Evolutionary conservation across 2,888 invertebrate genomes (phyloP).

Genomic region (Lutraria lutraria): DNA sequence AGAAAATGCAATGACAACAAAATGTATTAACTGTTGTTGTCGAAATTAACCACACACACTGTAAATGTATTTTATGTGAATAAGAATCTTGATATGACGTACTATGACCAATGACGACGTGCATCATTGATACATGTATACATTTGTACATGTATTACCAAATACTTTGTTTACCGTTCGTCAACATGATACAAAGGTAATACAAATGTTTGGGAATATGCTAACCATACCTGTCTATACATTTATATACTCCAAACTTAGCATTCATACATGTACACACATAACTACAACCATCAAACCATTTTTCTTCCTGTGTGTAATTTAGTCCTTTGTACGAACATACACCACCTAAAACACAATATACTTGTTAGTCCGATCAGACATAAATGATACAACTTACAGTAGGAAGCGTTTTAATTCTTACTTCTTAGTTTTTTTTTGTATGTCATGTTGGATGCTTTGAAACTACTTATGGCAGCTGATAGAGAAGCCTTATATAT

Average conservation of each 20-base stretch:
- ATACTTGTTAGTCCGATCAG: background rate
- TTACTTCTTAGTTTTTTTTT: background rate
- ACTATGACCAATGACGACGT: background rate
- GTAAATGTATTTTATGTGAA: too few species aligned
- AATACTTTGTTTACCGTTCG: background rate
- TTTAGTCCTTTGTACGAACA: constrained; percentile 39
- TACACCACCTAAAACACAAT: constrained; percentile 1
- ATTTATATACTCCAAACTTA: constrained; percentile 14
- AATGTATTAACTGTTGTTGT: too few species aligned
- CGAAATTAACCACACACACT: too few species aligned
- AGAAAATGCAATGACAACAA: too few species aligned
- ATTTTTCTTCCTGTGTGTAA: constrained; percentile 44
- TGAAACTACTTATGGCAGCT: background rate
- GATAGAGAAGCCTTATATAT: too few species aligned
- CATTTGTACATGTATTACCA: background rate
- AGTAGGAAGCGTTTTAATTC: background rate
- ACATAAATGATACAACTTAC: background rate
- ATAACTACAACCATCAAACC: constrained; percentile 48
- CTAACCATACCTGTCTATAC: constrained; percentile 15
- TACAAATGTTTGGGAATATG: background rate
- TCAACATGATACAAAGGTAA: background rate
- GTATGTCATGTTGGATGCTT: background rate
- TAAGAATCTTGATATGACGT: too few species aligned
- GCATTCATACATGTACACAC: constrained; percentile 44
- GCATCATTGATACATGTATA: background rate